Conservation (phyloP, 92 coral and sea anemone species). For the Heliopora coerulea region DNA sequence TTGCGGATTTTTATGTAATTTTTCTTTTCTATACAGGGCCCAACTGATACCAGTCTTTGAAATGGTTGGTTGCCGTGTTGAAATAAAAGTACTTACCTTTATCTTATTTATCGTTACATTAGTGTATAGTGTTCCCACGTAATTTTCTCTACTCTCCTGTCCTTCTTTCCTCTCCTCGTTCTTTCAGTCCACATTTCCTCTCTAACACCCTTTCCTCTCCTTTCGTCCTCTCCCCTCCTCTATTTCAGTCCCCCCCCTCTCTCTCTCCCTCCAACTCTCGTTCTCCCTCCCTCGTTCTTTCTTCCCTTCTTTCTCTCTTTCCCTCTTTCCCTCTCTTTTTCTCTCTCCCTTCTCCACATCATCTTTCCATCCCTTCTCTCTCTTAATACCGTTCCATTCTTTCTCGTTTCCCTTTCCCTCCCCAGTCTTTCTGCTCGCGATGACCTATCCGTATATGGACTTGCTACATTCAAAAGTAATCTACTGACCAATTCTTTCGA, state of each 20-base stretch:
- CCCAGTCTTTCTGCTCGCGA: not conserved
- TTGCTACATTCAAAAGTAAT: not conserved
- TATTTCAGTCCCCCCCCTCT: not conserved
- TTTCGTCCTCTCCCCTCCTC: not conserved
- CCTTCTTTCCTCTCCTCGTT: not conserved
- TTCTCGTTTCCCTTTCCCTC: not conserved
- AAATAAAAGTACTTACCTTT: too few relatives aligned
- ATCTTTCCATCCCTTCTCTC: not conserved
- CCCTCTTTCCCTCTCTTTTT: not conserved
- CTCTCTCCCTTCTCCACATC: not conserved
- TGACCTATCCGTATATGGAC: not conserved
- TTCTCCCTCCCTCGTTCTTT: not conserved
- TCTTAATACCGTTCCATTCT: not conserved
- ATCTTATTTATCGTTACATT: too few relatives aligned
- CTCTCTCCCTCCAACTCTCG: not conserved
- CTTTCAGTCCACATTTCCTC: not conserved
- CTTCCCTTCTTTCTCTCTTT: not conserved
- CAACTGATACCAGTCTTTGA: too few relatives aligned
- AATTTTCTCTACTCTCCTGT: not conserved
- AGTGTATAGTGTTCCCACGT: too few relatives aligned
- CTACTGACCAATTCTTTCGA: slow-evolving; percentile 88
- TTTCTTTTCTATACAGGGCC: too few relatives aligned
- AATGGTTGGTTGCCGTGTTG: too few relatives aligned
- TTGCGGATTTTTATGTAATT: too few relatives aligned
- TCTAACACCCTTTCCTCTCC: too few relatives aligned